phyloP scores from a whole-genome alignment of 2,888 invertebrate genomes.

The Abscondita cerata region DNA sequence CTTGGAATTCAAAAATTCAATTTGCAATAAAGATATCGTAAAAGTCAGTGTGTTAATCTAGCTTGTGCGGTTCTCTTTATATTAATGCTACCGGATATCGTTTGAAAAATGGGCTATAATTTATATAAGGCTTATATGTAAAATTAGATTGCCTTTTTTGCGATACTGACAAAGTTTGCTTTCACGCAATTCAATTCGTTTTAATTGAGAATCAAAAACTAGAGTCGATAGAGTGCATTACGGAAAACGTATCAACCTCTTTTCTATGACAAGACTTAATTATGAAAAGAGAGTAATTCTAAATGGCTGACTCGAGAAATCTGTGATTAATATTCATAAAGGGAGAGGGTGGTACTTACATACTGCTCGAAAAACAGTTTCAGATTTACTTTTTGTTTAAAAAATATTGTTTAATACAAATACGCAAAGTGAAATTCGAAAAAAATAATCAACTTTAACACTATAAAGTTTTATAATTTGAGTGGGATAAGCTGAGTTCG shows the following conservation, averaged over 20 bases:
- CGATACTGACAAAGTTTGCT: background rate
- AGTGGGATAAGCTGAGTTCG: slow-evolving; percentile 9
- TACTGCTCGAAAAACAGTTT: background rate
- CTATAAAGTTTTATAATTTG: slow-evolving; percentile 24
- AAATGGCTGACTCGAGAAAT: slow-evolving; percentile 29
- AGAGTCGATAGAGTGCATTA: no score
- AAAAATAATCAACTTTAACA: no score
- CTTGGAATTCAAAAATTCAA: slow-evolving; percentile 34
- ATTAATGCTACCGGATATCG: slow-evolving; percentile 31
- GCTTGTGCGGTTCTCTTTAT: slow-evolving; percentile 23
- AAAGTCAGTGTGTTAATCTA: slow-evolving; percentile 34
- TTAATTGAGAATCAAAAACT: no score
- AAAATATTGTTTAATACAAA: background rate
- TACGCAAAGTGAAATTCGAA: background rate
- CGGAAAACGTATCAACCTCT: background rate
- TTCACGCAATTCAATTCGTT: background rate
- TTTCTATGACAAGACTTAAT: slow-evolving; percentile 18
- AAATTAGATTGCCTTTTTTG: slow-evolving; percentile 27
- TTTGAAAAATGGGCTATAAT: slow-evolving; percentile 30
- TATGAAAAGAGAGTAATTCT: slow-evolving; percentile 27
- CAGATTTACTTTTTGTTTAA: no score
- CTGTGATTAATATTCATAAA: slow-evolving; percentile 33
- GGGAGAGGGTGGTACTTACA: slow-evolving; percentile 13
- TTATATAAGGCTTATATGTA: slow-evolving; percentile 21
- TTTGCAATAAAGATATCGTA: slow-evolving; percentile 39